phyloP scores from a whole-genome alignment of 2,888 invertebrate species.

The Patella pellucida region DNA sequence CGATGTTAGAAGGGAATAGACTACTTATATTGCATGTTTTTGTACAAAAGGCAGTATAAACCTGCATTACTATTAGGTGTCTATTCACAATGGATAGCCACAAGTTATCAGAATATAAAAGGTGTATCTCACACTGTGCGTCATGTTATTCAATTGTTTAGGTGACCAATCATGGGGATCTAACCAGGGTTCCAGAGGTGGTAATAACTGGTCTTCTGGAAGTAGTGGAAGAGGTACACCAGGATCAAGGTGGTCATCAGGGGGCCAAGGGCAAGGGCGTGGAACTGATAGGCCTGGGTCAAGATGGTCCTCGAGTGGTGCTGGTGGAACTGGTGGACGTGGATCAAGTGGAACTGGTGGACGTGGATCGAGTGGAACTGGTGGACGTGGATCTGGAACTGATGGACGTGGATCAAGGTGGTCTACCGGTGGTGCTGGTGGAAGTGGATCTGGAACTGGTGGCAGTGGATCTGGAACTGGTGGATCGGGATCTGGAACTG shows the following conservation, averaged over 20 bases:
- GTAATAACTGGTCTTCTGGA: not conserved
- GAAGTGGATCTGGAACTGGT: not conserved
- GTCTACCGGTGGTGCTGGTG: not conserved
- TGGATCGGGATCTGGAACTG: not conserved
- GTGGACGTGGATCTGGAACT: too few species aligned
- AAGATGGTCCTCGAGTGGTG: not conserved
- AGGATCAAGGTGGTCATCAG: not conserved
- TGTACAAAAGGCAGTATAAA: too few species aligned
- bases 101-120: too few species aligned
- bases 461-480: not conserved
- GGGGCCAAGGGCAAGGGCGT: not conserved
- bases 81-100: too few species aligned
- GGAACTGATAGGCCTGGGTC: not conserved
- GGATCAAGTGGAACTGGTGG: not conserved
- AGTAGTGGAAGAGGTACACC: not conserved
- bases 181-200: not conserved
- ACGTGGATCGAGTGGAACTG: not conserved
- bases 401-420: not conserved
- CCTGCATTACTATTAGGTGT: too few species aligned
- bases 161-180: not conserved
- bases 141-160: not conserved
- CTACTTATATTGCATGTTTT: too few species aligned
- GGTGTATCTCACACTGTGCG: too few species aligned
- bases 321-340: not conserved
- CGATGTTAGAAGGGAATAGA: too few species aligned